A percentile compares a stretch with the other conserved stretches of the same genome.
These are phyloP conservation scores for Apostichopus leukothele DNA, from an alignment of 53 echinoderm and acorn worm species.

Conservation along the genomic window DNA sequence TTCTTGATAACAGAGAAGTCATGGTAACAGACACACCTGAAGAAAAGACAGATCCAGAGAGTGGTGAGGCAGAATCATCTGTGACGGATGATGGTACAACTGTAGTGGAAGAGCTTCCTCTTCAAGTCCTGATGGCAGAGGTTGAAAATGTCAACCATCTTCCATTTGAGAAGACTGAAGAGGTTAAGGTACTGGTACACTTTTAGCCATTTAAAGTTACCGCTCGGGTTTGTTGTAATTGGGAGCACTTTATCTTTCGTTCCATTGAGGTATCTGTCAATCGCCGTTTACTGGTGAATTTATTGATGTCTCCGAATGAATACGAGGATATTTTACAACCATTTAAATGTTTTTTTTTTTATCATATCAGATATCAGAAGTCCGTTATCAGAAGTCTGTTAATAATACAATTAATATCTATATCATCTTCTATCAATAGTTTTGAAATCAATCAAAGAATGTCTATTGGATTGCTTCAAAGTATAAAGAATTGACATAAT, in stretches of 20 bases:
- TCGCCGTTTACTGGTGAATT: neutral
- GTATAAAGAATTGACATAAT: too few species aligned
- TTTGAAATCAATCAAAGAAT: too few species aligned
- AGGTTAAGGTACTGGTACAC: slow-evolving; percentile 77
- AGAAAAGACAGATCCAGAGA: slow-evolving; percentile 35
- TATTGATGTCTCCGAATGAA: too few species aligned
- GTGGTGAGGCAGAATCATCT: slow-evolving; percentile 16
- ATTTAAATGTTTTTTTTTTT: too few species aligned
- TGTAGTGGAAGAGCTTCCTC: neutral
- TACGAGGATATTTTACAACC: too few species aligned
- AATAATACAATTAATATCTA: too few species aligned
- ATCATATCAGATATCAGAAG: too few species aligned
- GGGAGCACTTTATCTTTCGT: too few species aligned
- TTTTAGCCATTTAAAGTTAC: neutral
- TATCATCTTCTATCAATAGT: too few species aligned
- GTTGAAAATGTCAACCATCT: slow-evolving; percentile 87
- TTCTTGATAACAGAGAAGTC: slow-evolving; percentile 63
- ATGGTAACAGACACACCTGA: neutral
- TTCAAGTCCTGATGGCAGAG: slow-evolving; percentile 86
- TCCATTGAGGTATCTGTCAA: neutral
- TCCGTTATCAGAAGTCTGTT: too few species aligned
- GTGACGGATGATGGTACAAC: neutral
- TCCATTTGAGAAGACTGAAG: slow-evolving; percentile 77
- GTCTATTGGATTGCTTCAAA: too few species aligned
- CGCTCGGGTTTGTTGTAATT: too few species aligned